Conservation (phyloP, 2,113 vertebrate genomes). For the Ciconia maguari region DNA sequence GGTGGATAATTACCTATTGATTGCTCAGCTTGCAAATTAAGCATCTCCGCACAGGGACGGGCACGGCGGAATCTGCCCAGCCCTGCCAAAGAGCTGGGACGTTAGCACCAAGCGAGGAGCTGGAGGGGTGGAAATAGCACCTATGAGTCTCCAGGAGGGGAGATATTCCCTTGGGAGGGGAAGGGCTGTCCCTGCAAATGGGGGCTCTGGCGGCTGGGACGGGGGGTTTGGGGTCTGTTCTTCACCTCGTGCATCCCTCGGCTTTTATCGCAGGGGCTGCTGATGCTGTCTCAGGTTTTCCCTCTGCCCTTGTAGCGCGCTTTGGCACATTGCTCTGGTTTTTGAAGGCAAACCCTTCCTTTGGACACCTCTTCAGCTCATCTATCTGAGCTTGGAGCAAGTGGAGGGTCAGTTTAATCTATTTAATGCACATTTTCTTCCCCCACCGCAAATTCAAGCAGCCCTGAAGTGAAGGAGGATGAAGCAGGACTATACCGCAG, state of each 20-base stretch:
- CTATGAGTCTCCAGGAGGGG: background rate
- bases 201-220: accelerated
- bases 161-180: background rate
- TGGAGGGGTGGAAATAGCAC: background rate
- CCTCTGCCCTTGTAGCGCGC: accelerated
- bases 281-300: background rate
- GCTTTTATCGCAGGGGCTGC: background rate
- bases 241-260: background rate
- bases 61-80: background rate
- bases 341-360: background rate
- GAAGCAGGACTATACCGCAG: background rate
- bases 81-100: background rate
- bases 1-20: background rate
- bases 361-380: background rate
- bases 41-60: accelerated
- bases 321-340: background rate
- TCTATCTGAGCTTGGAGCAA: background rate
- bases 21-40: background rate
- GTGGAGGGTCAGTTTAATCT: background rate
- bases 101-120: accelerated
- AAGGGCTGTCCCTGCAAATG: accelerated
- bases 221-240: background rate
- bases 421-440: background rate
- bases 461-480: background rate
- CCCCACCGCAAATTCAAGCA: accelerated